A percentile compares a stretch with the other conserved stretches of the same genome.
Evolutionary conservation across 2,113 vertebrate genomes (phyloP).

Genomic region (Pituophis catenifer): DNA sequence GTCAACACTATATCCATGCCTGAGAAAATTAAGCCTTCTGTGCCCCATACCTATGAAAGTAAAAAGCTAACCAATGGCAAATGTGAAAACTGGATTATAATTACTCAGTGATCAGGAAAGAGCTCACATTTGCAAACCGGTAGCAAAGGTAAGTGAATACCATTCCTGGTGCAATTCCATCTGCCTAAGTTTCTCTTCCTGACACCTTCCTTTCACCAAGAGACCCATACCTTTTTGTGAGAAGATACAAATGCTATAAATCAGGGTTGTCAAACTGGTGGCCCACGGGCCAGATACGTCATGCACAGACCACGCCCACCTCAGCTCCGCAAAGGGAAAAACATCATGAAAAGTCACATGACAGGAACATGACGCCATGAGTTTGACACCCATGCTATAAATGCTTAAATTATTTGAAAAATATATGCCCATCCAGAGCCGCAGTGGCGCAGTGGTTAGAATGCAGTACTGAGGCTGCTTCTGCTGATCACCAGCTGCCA

Average conservation of each 20-base stretch:
- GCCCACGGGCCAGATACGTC: too few species aligned
- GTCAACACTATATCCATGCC: not conserved
- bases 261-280: too few species aligned
- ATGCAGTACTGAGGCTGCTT: too few species aligned
- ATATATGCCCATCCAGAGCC: not conserved
- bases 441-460: too few species aligned
- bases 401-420: not conserved
- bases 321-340: too few species aligned
- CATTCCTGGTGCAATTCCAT: not conserved
- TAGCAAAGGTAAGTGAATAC: too few species aligned
- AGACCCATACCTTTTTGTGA: not conserved
- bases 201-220: not conserved
- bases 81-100: accelerated
- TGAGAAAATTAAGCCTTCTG: constrained; percentile 35
- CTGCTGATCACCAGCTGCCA: too few species aligned
- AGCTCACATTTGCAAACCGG: too few species aligned
- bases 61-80: not conserved
- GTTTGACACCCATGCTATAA: not conserved
- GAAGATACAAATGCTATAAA: not conserved
- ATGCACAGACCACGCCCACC: too few species aligned
- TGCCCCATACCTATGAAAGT: constrained; percentile 21
- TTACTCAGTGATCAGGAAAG: not conserved
- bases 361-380: accelerated
- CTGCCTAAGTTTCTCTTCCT: not conserved
- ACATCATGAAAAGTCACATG: too few species aligned